Base-by-base conservation (phyloP, 2,888 invertebrate species). In the Terebella lapidaria region DNA sequence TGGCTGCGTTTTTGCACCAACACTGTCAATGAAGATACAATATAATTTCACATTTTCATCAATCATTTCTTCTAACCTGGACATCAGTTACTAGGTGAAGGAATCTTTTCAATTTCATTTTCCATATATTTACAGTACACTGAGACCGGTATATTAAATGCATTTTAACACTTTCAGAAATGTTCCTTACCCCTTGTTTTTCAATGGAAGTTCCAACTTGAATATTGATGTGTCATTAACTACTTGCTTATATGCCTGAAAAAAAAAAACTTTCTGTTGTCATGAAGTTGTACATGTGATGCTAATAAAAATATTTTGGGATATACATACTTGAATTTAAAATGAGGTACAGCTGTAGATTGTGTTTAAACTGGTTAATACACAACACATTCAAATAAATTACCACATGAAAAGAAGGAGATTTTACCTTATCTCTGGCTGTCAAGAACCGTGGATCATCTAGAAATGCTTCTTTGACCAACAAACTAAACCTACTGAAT, bases 371-470 rank as follows among this genome's bases (percentile, higher is more conserved):
- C n/a, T n/a, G n/a, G n/a, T n/a, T n/a, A n/a, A n/a, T n/a, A n/a
- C n/a, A n/a, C n/a, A n/a, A n/a, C n/a, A n/a, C n/a, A n/a, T n/a
- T n/a, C n/a, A n/a, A n/a, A n/a, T n/a, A n/a, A n/a, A n/a, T n/a
- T n/a, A n/a, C n/a, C n/a, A n/a, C n/a, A n/a, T n/a, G n/a, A n/a
- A n/a, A n/a, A n/a, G n/a, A n/a, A n/a, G n/a, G n/a, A n/a, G n/a
- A n/a, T n/a, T n/a, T 62, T 61, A 81, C 82, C 71, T 96, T 97
- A 81, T 99, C 97, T 76, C 97, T 86, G 10, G 96, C 93, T 2
- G 99, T 99, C 60, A 99, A 85, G 83, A 99, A 97, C 59, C 97
- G 84, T 1, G 97, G 95, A 83, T 99, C 97, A 82, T 97, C 94
- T 74, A 89, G 87, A 79, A 97, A 99, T 42, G 97, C 97, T 73